These are phyloP conservation scores for Gymnobelideus leadbeateri DNA, from an alignment of 2,113 vertebrate species.

Conservation along the genomic window DNA sequence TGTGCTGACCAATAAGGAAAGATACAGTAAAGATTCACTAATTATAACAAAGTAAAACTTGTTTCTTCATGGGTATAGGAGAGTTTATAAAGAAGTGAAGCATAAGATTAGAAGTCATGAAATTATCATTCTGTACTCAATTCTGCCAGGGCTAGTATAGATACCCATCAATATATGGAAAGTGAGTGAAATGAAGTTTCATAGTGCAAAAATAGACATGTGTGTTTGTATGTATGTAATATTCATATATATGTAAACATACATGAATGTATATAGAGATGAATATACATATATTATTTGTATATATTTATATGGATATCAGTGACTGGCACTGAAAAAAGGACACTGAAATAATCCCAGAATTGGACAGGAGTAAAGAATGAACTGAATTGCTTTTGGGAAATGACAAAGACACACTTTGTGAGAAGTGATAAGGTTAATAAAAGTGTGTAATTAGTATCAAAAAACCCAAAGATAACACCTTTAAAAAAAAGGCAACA, in stretches of 20 bases:
- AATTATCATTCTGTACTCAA: not conserved
- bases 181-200: not conserved
- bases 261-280: not conserved
- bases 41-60: not conserved
- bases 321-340: not conserved
- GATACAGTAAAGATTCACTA: not conserved
- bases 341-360: not conserved
- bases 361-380: not conserved
- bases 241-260: not conserved
- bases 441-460: no score
- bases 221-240: not conserved
- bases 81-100: not conserved
- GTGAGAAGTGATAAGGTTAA: no score
- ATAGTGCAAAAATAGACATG: not conserved
- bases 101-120: not conserved
- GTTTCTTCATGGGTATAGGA: not conserved
- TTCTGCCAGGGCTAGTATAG: not conserved
- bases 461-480: no score
- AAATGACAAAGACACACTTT: not conserved
- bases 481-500: not conserved
- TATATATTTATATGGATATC: not conserved
- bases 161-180: not conserved
- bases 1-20: not conserved
- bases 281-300: not conserved
- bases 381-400: not conserved